Conservation (phyloP, 2,797 vertebrate genomes). For the Platalea minor region DNA sequence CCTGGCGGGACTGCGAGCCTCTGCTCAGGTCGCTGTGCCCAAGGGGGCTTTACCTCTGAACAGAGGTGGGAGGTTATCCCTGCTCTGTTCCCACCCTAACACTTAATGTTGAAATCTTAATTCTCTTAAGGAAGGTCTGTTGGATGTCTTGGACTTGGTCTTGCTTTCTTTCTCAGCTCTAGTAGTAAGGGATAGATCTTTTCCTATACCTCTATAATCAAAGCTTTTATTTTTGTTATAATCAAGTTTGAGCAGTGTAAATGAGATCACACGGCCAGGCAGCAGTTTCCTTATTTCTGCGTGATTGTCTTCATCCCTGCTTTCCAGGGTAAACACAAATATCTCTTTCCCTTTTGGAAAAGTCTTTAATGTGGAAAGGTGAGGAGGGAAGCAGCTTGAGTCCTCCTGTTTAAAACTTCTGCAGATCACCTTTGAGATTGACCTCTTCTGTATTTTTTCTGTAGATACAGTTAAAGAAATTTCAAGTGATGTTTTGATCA, state of each 20-base stretch:
- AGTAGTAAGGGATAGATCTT: not conserved
- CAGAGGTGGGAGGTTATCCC: not conserved
- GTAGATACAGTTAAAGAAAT: not conserved
- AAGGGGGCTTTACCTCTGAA: not conserved
- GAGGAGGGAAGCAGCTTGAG: not conserved
- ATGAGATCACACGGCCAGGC: not conserved
- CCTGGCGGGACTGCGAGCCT: not conserved
- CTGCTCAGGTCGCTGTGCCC: not conserved
- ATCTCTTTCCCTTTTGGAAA: not conserved
- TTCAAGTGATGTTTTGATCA: not conserved
- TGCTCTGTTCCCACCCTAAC: not conserved
- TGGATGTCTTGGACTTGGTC: not conserved
- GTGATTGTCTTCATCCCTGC: fast-evolving
- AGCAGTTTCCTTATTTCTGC: not conserved
- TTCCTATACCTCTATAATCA: not conserved
- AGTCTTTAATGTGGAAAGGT: not conserved
- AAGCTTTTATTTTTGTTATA: not conserved
- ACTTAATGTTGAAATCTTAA: not conserved
- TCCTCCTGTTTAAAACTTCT: not conserved
- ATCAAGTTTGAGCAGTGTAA: not conserved
- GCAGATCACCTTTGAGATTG: not conserved
- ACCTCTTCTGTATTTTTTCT: not conserved
- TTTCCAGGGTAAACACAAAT: not conserved
- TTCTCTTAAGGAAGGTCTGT: not conserved
- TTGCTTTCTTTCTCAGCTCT: not conserved